Percentiles rank a stretch among this genome's conserved stretches.
phyloP scores from a whole-genome alignment of 64 coral and sea anemone genomes.

The Actinia tenebrosa region DNA sequence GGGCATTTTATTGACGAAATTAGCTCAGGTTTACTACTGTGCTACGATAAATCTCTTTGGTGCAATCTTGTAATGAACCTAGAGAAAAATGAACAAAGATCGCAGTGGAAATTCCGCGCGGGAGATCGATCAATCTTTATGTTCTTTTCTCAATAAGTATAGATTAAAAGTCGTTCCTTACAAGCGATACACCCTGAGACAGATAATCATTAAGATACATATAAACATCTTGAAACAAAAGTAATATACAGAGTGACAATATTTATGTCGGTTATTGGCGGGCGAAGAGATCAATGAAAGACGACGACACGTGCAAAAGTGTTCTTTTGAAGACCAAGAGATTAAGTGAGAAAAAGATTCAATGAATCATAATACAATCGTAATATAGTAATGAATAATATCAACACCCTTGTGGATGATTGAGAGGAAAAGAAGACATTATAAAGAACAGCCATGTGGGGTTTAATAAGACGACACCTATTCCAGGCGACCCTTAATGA shows the following conservation, averaged over 20 bases:
- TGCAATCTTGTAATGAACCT: background rate
- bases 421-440: background rate
- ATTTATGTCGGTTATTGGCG: background rate
- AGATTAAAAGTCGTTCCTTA: background rate
- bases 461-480: background rate
- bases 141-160: background rate
- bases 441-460: background rate
- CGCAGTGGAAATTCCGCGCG: background rate
- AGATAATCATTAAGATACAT: constrained; percentile 1
- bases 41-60: background rate
- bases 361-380: constrained; percentile 5
- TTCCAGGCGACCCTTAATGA: background rate
- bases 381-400: constrained; percentile 13
- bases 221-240: background rate
- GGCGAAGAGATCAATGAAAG: background rate
- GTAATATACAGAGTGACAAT: background rate
- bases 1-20: background rate
- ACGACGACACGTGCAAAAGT: background rate
- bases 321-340: background rate
- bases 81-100: background rate
- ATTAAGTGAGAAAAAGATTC: background rate
- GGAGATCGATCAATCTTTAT: background rate
- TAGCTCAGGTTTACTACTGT: background rate
- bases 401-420: background rate
- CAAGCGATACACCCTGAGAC: background rate